Evolutionary conservation across 2,888 invertebrate genomes (phyloP), one percentile per base, ranked within the genome.

Genomic region (Yponomeuta plumbellus): DNA sequence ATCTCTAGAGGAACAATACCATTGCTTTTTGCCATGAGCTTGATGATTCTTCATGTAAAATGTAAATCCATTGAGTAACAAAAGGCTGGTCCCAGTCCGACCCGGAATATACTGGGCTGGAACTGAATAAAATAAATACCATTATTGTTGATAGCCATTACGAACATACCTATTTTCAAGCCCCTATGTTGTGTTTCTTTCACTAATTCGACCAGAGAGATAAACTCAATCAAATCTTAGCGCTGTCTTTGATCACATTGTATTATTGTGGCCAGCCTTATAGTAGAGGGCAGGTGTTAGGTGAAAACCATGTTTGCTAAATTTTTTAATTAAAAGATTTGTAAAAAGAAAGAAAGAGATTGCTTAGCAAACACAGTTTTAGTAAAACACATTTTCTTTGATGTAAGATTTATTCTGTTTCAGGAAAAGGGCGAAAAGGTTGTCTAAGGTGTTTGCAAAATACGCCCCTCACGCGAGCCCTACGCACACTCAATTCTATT

Each of bases 21-120:
- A 90, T 69, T 91, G 90, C 71, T 91, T 91, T 71, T 89, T 90
- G 2, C 90, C 90, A 69, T 90, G 88, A 0, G 90, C 90, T 70
- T 90, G 90, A 70, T 90, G 89, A 70, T 91, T 91, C 72, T 91
- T 91, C 89, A 90, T 88, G 68, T 91, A 91, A 72, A 91, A 91
- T 11, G 90, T 91, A 70, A 89, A 90, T 0, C 90, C 90, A 17
- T 91, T 88, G 40, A 91, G 79, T 70, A 90, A 85, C 17, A 91
- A 77, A 2, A 91, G 74, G 0, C 89, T 88, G 2, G 90, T 88
- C 0, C 90, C 90, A 0, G 90, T 90, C 64, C 90, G 73, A 40
- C 90, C 90, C 0, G 90, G 89, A 68, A 91, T 89, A 71, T 89
- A 91, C 74, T 86, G 85, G 10, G 90, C 90, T 67, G 88, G 89